These are phyloP conservation scores for Drepana falcataria DNA, from an alignment of 2,888 invertebrate genomes.

Conservation along the genomic window DNA sequence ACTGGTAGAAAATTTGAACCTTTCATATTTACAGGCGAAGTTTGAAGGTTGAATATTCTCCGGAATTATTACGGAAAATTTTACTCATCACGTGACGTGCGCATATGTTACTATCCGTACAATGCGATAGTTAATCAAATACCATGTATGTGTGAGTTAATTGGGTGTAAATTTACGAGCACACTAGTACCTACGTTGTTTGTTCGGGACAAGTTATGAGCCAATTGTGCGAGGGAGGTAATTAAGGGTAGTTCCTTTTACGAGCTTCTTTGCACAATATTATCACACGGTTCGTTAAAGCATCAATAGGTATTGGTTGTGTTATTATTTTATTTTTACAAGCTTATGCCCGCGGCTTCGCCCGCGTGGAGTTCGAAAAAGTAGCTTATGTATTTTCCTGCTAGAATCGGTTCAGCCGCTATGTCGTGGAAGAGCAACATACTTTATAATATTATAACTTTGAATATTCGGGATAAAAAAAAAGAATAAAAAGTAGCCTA, in stretches of 20 bases:
- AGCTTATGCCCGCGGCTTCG: no score
- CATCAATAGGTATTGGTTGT: no score
- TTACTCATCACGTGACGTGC: background rate
- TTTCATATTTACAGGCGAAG: no score
- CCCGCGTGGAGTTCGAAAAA: no score
- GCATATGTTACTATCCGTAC: background rate
- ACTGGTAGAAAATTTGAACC: no score
- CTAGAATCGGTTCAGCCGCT: no score
- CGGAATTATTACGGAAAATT: background rate
- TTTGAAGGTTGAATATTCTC: background rate
- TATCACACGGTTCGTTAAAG: background rate
- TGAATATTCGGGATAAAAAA: no score
- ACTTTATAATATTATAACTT: no score
- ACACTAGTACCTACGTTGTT: constrained; percentile 3
- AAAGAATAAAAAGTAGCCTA: no score
- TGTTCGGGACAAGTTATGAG: background rate
- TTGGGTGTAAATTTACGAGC: constrained; percentile 38
- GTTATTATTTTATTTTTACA: no score
- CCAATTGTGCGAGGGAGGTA: background rate
- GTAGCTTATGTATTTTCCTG: no score
- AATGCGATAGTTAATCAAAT: constrained; percentile 43
- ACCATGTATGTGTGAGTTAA: constrained; percentile 37
- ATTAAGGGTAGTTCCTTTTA: background rate
- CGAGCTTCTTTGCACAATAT: background rate
- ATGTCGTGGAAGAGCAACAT: no score